phyloP scores from a whole-genome alignment of 2,113 vertebrate species.

The Tamias sibiricus region DNA sequence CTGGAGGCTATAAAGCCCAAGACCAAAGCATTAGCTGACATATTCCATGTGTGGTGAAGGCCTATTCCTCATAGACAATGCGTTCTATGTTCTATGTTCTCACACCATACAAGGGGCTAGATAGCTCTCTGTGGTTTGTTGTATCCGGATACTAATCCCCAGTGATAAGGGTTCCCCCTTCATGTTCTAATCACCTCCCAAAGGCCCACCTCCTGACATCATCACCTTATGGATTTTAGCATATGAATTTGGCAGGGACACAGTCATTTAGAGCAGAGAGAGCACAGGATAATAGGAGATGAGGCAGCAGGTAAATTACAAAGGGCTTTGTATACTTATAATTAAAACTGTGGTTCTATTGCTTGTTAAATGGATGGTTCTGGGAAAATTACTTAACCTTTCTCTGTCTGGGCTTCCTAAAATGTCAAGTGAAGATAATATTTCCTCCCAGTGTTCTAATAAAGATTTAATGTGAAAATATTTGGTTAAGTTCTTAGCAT shows the following conservation, averaged over 20 bases:
- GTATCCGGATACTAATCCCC: neutral
- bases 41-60: neutral
- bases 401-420: neutral
- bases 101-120: no score
- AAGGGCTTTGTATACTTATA: neutral
- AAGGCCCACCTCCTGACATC: neutral
- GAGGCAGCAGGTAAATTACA: neutral
- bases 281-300: neutral
- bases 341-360: neutral
- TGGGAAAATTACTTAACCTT: neutral
- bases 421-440: neutral
- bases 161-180: no score
- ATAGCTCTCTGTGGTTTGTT: neutral
- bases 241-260: neutral
- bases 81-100: neutral
- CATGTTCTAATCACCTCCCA: no score
- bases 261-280: neutral
- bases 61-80: neutral
- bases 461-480: conserved; percentile 1
- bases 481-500: neutral
- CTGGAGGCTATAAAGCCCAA: neutral
- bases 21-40: neutral
- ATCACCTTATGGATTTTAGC: neutral
- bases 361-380: neutral
- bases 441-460: conserved; percentile 23